A percentile compares a stretch with the other conserved stretches of the same genome.
phyloP scores from a whole-genome alignment of 2,888 invertebrate species.

The Uloborus plumipes region DNA sequence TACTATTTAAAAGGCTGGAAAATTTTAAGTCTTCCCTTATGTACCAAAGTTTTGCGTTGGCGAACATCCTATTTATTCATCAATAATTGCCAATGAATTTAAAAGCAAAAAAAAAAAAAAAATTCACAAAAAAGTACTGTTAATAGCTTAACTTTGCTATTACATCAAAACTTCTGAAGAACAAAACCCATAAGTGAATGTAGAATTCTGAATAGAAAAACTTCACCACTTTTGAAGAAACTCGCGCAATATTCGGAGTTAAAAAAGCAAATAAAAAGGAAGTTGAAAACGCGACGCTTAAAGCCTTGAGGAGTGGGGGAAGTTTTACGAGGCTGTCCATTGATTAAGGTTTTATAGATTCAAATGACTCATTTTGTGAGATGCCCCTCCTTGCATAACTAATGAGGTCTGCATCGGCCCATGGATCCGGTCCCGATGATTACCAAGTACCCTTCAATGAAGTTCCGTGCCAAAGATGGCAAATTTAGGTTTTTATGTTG shows the following conservation, averaged over 20 bases:
- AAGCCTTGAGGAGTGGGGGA: constrained; percentile 3
- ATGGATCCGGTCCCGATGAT: constrained; percentile 44
- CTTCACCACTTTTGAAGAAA: not conserved
- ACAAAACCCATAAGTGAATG: not conserved
- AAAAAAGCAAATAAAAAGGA: no score
- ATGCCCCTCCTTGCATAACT: constrained; percentile 58
- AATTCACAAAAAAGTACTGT: no score
- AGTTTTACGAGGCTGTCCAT: constrained; percentile 46
- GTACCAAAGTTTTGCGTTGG: no score
- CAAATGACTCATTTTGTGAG: constrained; percentile 60
- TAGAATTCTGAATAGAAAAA: not conserved
- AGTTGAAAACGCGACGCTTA: no score
- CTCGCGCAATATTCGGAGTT: not conserved
- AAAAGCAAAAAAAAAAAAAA: no score
- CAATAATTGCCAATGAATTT: no score
- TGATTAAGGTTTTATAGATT: constrained; percentile 62
- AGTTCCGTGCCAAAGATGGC: constrained; percentile 17
- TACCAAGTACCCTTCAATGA: constrained; percentile 47
- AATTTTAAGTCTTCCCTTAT: no score
- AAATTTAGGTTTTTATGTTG: constrained; percentile 41
- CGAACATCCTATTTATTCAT: no score
- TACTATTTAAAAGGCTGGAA: no score
- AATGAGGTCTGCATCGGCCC: constrained; percentile 31
- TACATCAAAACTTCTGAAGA: no score
- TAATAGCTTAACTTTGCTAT: no score